Percentiles rank a stretch among this genome's conserved stretches.
These are phyloP conservation scores for Somateria mollissima DNA, from an alignment of 2,797 vertebrate species.

Conservation along the genomic window DNA sequence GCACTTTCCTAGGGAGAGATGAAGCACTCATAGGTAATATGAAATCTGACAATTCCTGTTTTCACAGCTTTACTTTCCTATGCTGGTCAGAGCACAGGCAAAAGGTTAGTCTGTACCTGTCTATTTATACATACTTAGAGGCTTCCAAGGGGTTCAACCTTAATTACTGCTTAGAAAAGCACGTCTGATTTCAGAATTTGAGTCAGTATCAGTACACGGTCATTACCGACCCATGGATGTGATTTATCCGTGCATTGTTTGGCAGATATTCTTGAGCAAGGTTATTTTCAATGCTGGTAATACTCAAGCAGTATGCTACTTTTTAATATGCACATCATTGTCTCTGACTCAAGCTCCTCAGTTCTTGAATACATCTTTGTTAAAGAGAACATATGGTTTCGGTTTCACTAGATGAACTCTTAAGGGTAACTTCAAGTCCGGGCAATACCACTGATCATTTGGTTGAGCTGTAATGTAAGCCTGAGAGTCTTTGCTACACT, in stretches of 20 bases:
- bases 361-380: constrained; percentile 60
- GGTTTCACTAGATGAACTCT: constrained; percentile 50
- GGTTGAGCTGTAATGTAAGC: not conserved
- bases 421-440: constrained; percentile 33
- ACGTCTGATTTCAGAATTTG: not conserved
- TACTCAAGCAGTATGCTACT: not conserved
- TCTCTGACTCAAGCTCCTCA: constrained; percentile 38
- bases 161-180: not conserved
- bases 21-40: not conserved
- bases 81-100: not conserved
- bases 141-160: not conserved
- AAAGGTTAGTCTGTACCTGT: not conserved
- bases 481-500: not conserved
- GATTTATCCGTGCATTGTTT: not conserved
- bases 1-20: not conserved
- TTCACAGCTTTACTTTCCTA: not conserved
- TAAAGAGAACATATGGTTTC: constrained; percentile 67
- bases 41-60: not conserved
- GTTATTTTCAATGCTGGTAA: constrained; percentile 22
- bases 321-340: constrained; percentile 60
- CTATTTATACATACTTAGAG: not conserved
- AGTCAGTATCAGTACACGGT: not conserved
- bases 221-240: not conserved
- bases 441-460: not conserved
- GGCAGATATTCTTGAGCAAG: not conserved